These are phyloP conservation scores for Macropodus opercularis DNA, from an alignment of 2,797 vertebrate genomes.

Conservation along the genomic window DNA sequence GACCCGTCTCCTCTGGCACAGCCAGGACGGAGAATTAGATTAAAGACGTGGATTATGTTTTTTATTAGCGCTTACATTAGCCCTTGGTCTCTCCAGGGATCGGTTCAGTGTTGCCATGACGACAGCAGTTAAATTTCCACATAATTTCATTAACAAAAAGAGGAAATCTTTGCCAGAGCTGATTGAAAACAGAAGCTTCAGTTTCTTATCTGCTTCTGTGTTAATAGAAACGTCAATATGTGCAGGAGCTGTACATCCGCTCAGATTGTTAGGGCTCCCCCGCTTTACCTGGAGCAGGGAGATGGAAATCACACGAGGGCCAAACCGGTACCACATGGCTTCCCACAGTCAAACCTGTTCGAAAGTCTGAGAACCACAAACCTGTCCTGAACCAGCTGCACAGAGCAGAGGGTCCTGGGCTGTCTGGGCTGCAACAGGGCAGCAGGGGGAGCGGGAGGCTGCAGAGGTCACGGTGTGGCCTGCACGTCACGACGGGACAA, in stretches of 20 bases:
- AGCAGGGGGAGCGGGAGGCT: slow-evolving; percentile 47
- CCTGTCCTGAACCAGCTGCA: slow-evolving; percentile 34
- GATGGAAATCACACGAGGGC: slow-evolving; percentile 51
- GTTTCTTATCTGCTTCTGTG: slow-evolving; percentile 5
- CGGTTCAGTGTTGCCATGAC: slow-evolving; percentile 2
- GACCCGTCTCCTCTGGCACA: background rate
- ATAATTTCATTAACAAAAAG: slow-evolving; percentile 4
- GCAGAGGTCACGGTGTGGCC: slow-evolving; percentile 21
- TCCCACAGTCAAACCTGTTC: background rate
- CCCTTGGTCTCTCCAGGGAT: background rate
- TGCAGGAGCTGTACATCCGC: slow-evolving; percentile 25
- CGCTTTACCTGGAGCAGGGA: slow-evolving; percentile 21
- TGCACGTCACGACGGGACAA: too few species aligned
- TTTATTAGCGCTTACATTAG: background rate
- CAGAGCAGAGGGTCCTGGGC: slow-evolving; percentile 9
- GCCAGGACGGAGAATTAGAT: background rate
- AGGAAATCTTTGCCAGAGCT: background rate
- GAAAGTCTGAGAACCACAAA: slow-evolving; percentile 6
- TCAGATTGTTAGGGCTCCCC: slow-evolving; percentile 13
- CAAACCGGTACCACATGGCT: slow-evolving; percentile 48
- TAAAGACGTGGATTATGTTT: slow-evolving; percentile 2
- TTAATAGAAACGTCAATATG: slow-evolving; percentile 9
- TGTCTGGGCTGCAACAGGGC: slow-evolving; percentile 11
- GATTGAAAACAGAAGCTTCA: slow-evolving; percentile 19
- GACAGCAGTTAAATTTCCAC: background rate